phyloP scores from a whole-genome alignment of 1,140 invertebrate genomes.

The Octopus sinensis region DNA sequence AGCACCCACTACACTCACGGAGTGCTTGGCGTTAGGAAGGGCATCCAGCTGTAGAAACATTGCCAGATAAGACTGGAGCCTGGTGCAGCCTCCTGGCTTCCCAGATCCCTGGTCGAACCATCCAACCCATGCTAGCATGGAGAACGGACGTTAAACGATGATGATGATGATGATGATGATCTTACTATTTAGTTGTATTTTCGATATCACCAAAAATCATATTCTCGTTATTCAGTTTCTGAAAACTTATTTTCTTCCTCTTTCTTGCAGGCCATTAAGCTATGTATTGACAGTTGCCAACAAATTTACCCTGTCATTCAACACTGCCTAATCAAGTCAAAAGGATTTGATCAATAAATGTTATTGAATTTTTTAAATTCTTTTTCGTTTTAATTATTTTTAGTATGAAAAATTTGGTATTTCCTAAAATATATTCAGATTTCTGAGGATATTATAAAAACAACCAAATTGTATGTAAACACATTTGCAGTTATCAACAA shows the following conservation, averaged over 20 bases:
- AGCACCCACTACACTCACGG: too few species aligned
- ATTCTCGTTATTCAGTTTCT: neutral
- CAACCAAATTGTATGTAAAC: too few species aligned
- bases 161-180: neutral
- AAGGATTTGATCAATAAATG: constrained; percentile 16
- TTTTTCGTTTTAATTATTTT: too few species aligned
- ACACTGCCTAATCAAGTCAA: constrained; percentile 64
- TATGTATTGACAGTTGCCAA: constrained; percentile 62
- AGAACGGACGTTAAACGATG: neutral
- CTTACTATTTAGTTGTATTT: neutral
- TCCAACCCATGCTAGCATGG: neutral
- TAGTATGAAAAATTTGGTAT: too few species aligned
- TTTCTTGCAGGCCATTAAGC: constrained; percentile 57
- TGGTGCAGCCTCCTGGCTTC: neutral
- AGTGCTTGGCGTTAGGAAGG: too few species aligned
- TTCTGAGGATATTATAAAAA: too few species aligned
- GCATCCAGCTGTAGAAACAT: too few species aligned
- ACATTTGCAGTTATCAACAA: too few species aligned
- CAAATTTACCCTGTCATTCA: constrained; percentile 66
- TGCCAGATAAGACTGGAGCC: too few species aligned
- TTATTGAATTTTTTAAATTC: neutral
- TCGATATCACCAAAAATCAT: neutral
- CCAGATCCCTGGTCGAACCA: neutral
- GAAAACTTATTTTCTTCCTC: constrained; percentile 13
- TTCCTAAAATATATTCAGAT: too few species aligned